Evolutionary conservation across 1,140 invertebrate genomes (phyloP), one percentile per base, ranked within the genome.

Genomic region (Psilanteris sp.): DNA sequence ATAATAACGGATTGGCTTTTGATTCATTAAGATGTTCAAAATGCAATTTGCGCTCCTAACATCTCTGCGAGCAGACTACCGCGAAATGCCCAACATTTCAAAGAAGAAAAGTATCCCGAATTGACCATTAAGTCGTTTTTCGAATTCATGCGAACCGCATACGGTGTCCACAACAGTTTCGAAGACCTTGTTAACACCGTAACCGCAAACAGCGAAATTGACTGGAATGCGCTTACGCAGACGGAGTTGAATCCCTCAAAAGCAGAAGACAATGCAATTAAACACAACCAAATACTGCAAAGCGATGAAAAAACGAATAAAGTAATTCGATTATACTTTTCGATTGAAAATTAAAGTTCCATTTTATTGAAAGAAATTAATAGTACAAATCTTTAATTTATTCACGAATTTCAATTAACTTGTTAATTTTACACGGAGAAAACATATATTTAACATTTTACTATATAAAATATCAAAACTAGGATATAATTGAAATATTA

Each of bases 121-220:
- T 90, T 93, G 57, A 91, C 92, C 0, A 90, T 93, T 11, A 91
- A 91, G 84, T 90, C 92, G 75, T 93, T 93, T 83, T 91, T 93
- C 62, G 92, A 93, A 78, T 93, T 93, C 82, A 91, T 94, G 89
- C 90, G 91, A 81, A 92, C 91, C 5, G 92, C 92, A 1, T 93
- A 93, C 86, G 92, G 92, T 85, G 86, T 91, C 36, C 87, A 92
- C 54, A 91, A 92, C 31, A 91, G 89, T 80, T 87, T 92, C 31
- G 91, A 93, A 83, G 90, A 88, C 11, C 85, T 91, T 15, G 88
- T 90, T 8, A 89, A 89, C 6, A 89, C 90, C 9, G 84, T 89
- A n/a, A 85, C 88, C 0, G 89, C 84, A 43, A 85, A 85, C 10
- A 89, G 89, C 43, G 85, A 90, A 77, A 91, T 93, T 26, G 88